phyloP scores from a whole-genome alignment of 2,888 invertebrate species.

The Halocaridina rubra region DNA sequence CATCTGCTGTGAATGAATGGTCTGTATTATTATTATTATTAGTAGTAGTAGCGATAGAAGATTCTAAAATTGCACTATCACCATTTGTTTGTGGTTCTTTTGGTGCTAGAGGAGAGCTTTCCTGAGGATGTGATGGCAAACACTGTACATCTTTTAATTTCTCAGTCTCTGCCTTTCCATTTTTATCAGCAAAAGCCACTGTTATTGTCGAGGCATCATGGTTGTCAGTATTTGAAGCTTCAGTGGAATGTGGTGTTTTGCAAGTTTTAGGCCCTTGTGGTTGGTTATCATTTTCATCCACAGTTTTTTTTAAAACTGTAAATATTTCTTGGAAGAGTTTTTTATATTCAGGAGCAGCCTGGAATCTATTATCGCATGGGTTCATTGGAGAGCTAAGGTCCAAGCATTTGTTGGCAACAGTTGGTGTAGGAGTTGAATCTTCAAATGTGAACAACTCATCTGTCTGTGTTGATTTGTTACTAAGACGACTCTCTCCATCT shows the following conservation, averaged over 20 bases:
- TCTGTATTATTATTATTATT: background rate
- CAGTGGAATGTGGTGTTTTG: slow-evolving; percentile 1
- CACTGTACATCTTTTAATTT: too few species aligned
- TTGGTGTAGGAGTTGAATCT: slow-evolving; percentile 32
- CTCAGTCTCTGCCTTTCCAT: background rate
- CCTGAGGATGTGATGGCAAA: too few species aligned
- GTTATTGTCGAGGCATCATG: background rate
- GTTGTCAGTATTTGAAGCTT: background rate
- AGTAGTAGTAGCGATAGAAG: background rate
- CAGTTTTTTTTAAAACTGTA: slow-evolving; percentile 61
- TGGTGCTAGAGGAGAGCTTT: background rate
- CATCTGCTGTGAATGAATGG: background rate
- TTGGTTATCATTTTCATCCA: slow-evolving; percentile 45
- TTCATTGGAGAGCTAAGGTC: slow-evolving; percentile 56
- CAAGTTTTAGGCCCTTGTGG: background rate
- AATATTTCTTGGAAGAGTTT: slow-evolving; percentile 64
- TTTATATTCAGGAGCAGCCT: slow-evolving; percentile 59
- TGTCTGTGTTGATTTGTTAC: slow-evolving; percentile 45
- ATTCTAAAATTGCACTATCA: background rate
- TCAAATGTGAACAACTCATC: slow-evolving; percentile 28
- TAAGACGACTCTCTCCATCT: slow-evolving; percentile 60
- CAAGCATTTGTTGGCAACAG: slow-evolving; percentile 18
- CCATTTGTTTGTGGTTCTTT: background rate
- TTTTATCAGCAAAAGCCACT: background rate
- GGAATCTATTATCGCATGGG: slow-evolving; percentile 62